These are phyloP conservation scores for Acrobasis repandana DNA, from an alignment of 2,888 invertebrate genomes.

Conservation along the genomic window DNA sequence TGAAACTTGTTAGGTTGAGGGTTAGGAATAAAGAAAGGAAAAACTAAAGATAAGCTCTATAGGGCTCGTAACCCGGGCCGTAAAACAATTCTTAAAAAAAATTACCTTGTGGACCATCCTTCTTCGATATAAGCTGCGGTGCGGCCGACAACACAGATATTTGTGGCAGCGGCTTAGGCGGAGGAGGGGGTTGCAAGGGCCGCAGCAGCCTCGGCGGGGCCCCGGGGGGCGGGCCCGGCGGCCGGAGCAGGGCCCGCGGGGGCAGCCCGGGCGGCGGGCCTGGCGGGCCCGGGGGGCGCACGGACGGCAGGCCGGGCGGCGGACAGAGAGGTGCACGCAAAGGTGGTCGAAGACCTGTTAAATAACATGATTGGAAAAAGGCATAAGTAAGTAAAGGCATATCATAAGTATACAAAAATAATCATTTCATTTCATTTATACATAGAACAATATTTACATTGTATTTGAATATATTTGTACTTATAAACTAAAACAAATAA, in stretches of 20 bases:
- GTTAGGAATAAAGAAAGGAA: no score
- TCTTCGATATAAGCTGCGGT: slow-evolving; percentile 90
- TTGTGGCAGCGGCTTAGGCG: slow-evolving; percentile 57
- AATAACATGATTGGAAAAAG: not conserved
- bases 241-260: slow-evolving; percentile 64
- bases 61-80: no score
- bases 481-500: no score
- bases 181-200: slow-evolving; percentile 83
- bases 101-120: slow-evolving; percentile 83
- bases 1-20: no score
- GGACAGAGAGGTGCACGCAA: slow-evolving; percentile 52
- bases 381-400: no score
- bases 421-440: no score
- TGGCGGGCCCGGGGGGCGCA: slow-evolving; percentile 39
- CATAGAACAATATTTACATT: no score
- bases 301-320: slow-evolving; percentile 40
- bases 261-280: slow-evolving; percentile 85
- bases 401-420: no score
- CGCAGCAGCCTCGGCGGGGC: slow-evolving; percentile 85
- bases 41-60: no score
- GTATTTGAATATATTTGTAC: no score
- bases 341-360: slow-evolving; percentile 60
- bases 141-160: slow-evolving; percentile 91
- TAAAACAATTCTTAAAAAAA: no score
- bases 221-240: slow-evolving; percentile 85